A percentile compares a stretch with the other conserved stretches of the same genome.
Evolutionary conservation across 2,113 vertebrate species (phyloP).

Genomic region (Mixornis gularis): DNA sequence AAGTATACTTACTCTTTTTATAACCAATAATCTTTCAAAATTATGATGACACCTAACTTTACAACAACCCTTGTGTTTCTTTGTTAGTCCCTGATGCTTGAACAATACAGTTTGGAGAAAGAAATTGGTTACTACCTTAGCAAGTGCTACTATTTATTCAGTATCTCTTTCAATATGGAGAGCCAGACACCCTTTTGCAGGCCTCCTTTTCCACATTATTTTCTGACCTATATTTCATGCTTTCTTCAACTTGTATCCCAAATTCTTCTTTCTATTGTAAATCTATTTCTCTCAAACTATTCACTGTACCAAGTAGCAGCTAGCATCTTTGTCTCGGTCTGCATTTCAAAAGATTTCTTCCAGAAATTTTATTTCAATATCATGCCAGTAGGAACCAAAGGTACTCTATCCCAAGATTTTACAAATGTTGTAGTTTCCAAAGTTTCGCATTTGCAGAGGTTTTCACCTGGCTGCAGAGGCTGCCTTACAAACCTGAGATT

Average conservation of each 20-base stretch:
- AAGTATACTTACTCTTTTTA: not conserved
- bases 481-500: not conserved
- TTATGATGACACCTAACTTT: not conserved
- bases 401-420: not conserved
- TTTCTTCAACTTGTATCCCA: not conserved
- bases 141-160: not conserved
- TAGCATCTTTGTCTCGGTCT: not conserved
- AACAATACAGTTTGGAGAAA: not conserved
- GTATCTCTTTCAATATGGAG: not conserved
- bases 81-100: not conserved
- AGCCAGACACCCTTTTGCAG: not conserved
- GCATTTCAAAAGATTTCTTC: not conserved
- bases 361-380: not conserved
- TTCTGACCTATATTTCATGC: not conserved
- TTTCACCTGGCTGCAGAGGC: not conserved
- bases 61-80: not conserved
- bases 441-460: not conserved
- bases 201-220: not conserved
- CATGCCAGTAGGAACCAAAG: not conserved
- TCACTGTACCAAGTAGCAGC: not conserved
- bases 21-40: not conserved
- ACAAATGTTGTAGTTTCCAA: not conserved
- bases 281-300: not conserved
- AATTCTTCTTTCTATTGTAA: not conserved
- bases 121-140: not conserved